Evolutionary conservation across 2,113 vertebrate genomes (phyloP).

Genomic region (Neogale vison): DNA sequence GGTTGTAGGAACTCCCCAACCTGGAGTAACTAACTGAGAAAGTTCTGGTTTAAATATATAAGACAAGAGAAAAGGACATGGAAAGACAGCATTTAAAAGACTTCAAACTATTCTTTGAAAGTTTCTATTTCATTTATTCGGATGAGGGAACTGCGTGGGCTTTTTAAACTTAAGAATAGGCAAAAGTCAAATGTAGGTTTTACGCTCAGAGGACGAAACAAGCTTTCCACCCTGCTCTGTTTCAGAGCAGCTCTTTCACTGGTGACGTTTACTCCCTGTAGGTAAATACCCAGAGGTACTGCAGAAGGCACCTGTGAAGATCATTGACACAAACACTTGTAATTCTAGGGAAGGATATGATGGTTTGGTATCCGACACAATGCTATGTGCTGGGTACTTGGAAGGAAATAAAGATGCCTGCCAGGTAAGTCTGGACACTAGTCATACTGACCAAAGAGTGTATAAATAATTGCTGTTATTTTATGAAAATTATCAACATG

Average conservation of each 20-base stretch:
- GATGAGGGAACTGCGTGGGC: neutral
- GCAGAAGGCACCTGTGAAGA: slow-evolving; percentile 90
- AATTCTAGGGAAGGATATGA: slow-evolving; percentile 72
- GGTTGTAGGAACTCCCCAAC: neutral
- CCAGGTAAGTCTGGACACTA: slow-evolving; percentile 82
- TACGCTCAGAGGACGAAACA: neutral
- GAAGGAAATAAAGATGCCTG: slow-evolving; percentile 89
- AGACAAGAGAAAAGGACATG: neutral
- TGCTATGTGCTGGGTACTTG: slow-evolving; percentile 89
- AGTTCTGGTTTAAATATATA: neutral
- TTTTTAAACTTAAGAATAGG: neutral
- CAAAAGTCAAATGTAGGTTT: neutral
- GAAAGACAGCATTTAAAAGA: neutral
- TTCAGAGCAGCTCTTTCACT: neutral
- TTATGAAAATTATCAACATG: neutral
- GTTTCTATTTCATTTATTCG: neutral
- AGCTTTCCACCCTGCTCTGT: neutral
- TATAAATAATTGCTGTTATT: neutral
- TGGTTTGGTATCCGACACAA: slow-evolving; percentile 82
- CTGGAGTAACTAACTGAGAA: neutral
- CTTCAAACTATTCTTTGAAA: slow-evolving; percentile 5
- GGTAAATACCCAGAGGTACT: slow-evolving; percentile 78
- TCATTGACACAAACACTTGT: slow-evolving; percentile 89
- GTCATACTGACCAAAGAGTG: neutral
- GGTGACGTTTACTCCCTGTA: slow-evolving; percentile 1